Conservation (phyloP, 2,888 invertebrate genomes). For the Rhodophaea formosa region DNA sequence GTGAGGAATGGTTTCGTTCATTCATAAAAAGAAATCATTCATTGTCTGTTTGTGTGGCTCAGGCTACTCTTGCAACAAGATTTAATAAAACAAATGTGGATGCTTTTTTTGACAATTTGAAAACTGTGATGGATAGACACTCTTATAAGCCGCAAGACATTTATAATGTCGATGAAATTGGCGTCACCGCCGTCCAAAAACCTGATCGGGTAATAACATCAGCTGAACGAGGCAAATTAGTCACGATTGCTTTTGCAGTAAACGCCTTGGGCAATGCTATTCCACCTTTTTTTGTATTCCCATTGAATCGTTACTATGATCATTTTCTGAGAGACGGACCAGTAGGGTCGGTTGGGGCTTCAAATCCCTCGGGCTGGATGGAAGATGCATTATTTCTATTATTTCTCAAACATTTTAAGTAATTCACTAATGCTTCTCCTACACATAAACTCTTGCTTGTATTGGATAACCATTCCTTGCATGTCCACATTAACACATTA, state of each 20-base stretch:
- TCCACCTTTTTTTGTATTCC: conserved; percentile 41
- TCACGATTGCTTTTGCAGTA: conserved; percentile 41
- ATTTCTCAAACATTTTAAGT: conserved; percentile 29
- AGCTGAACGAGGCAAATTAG: conserved; percentile 45
- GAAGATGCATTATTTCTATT: conserved; percentile 28
- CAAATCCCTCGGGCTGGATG: conserved; percentile 40
- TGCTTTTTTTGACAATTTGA: conserved; percentile 31
- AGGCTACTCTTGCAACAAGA: conserved; percentile 27
- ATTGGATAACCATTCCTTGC: conserved; percentile 38
- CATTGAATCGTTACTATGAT: conserved; percentile 29
- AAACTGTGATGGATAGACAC: conserved; percentile 16
- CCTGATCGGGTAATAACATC: conserved; percentile 37
- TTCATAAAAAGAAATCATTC: conserved; percentile 33
- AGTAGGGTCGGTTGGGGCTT: conserved; percentile 31
- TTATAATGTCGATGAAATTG: conserved; percentile 25
- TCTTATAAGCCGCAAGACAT: conserved; percentile 24
- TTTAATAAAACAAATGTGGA: conserved; percentile 29
- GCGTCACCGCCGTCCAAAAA: conserved; percentile 33
- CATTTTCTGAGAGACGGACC: conserved; percentile 36
- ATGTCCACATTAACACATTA: conserved; percentile 30
- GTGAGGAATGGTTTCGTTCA: conserved; percentile 32
- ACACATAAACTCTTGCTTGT: conserved; percentile 32
- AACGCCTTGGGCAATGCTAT: conserved; percentile 39
- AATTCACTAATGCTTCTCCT: conserved; percentile 24
- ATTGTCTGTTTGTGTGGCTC: conserved; percentile 30